Conservation (phyloP, 2,888 invertebrate genomes). For the Ormyrus labotus region DNA sequence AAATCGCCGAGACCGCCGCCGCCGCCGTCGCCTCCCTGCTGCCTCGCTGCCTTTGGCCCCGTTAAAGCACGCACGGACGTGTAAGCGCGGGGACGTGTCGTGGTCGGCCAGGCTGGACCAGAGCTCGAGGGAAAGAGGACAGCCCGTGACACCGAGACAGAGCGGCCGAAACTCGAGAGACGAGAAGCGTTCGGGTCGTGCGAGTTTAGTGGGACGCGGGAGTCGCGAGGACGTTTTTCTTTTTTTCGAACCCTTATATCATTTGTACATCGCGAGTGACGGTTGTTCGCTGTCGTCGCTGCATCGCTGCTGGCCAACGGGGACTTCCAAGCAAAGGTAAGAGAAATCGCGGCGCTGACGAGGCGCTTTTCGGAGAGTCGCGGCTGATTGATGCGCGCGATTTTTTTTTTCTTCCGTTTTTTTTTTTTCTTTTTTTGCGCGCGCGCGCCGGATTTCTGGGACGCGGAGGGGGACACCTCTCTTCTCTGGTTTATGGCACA, state of each 20-base stretch:
- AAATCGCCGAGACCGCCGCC: too few species aligned
- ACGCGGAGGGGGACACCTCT: too few species aligned
- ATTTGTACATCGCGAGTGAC: too few species aligned
- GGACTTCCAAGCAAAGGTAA: slow-evolving; percentile 4
- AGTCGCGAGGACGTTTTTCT: too few species aligned
- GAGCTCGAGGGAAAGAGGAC: slow-evolving; percentile 63
- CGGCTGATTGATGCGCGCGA: too few species aligned
- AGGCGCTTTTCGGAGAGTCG: too few species aligned
- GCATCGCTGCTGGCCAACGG: not conserved
- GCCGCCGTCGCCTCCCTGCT: not conserved
- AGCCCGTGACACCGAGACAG: slow-evolving; percentile 68
- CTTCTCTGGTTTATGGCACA: too few species aligned
- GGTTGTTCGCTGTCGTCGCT: too few species aligned
- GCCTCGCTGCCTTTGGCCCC: slow-evolving; percentile 67
- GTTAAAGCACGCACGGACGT: slow-evolving; percentile 61
- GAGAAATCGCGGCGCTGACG: not conserved
- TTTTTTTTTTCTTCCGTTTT: too few species aligned
- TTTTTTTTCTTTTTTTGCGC: too few species aligned
- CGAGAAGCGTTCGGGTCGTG: not conserved
- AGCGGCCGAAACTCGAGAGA: not conserved
- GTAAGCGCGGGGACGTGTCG: slow-evolving; percentile 56
- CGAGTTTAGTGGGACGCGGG: too few species aligned
- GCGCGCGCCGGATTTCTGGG: not conserved
- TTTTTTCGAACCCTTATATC: too few species aligned
- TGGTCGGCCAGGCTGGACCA: slow-evolving; percentile 57